These are phyloP conservation scores for Macrotis lagotis DNA, from an alignment of 2,113 vertebrate species.

Conservation along the genomic window DNA sequence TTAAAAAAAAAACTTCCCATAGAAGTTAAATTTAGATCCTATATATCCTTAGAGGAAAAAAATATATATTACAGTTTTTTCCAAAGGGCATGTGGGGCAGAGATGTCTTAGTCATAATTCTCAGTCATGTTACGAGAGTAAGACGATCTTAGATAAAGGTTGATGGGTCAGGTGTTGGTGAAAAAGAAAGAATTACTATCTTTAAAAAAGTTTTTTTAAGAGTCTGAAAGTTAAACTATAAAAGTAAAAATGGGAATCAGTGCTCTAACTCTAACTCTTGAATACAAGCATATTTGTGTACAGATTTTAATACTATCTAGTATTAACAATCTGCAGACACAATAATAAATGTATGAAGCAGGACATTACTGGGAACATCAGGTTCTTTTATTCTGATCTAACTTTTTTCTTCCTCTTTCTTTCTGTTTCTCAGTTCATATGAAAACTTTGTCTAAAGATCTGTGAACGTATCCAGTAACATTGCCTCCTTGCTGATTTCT, in stretches of 20 bases:
- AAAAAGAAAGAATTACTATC: neutral
- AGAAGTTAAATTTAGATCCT: no score
- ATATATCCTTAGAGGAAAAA: neutral
- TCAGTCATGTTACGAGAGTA: neutral
- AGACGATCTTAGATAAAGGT: neutral
- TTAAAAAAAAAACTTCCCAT: no score
- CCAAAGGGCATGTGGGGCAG: neutral
- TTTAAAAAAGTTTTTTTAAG: neutral
- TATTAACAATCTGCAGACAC: slow-evolving; percentile 24
- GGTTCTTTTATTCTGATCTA: slow-evolving; percentile 21
- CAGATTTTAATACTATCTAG: slow-evolving; percentile 4
- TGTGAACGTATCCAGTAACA: neutral
- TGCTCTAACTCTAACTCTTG: neutral
- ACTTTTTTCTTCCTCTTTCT: slow-evolving; percentile 8
- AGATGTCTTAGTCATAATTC: neutral
- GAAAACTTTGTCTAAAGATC: slow-evolving; percentile 45
- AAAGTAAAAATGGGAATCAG: slow-evolving; percentile 2
- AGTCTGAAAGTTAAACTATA: slow-evolving; percentile 12
- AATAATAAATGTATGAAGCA: neutral
- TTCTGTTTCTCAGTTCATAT: slow-evolving; percentile 57
- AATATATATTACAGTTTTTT: slow-evolving; percentile 41
- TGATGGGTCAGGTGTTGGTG: neutral
- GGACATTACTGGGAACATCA: slow-evolving; percentile 13
- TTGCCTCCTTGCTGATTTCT: slow-evolving; percentile 37
- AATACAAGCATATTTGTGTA: neutral